Conservation (phyloP, 2,888 invertebrate species). For the Drosophila antonietae region DNA sequence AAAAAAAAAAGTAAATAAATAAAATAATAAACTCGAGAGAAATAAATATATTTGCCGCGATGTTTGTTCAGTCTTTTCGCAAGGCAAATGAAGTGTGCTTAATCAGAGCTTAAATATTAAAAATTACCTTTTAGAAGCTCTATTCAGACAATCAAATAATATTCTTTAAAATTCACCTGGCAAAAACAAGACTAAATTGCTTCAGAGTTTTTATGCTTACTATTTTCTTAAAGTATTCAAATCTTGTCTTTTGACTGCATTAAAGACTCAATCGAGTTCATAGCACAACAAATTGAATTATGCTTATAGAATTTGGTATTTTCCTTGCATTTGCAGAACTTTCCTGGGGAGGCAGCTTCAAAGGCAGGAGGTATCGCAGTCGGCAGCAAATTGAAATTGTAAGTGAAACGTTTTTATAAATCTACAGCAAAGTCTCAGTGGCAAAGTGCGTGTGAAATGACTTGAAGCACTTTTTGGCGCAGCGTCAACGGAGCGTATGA, state of each 20-base stretch:
- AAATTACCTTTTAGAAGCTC: background rate
- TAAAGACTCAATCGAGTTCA: background rate
- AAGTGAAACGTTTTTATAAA: conserved; percentile 49
- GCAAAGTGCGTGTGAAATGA: conserved; percentile 43
- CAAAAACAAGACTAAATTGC: background rate
- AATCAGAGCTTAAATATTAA: conserved; percentile 31
- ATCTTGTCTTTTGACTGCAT: background rate
- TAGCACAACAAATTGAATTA: conserved; percentile 1
- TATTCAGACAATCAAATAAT: background rate
- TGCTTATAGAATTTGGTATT: background rate
- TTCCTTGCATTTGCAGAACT: conserved; percentile 32
- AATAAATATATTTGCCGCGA: conserved; percentile 3
- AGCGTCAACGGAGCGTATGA: conserved; percentile 65
- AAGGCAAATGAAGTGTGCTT: conserved; percentile 18
- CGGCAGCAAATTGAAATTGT: conserved; percentile 51
- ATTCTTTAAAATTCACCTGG: background rate
- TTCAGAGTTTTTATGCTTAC: background rate
- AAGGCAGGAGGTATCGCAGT: background rate
- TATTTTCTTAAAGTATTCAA: background rate
- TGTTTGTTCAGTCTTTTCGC: conserved; percentile 19
- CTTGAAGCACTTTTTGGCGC: conserved; percentile 30
- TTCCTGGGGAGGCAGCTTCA: background rate
- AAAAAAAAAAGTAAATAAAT: background rate
- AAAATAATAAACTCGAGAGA: conserved; percentile 1
- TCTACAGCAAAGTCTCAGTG: conserved; percentile 22